These are phyloP conservation scores for Drosophila biarmipes DNA, from an alignment of 1,140 invertebrate species.

Conservation along the genomic window DNA sequence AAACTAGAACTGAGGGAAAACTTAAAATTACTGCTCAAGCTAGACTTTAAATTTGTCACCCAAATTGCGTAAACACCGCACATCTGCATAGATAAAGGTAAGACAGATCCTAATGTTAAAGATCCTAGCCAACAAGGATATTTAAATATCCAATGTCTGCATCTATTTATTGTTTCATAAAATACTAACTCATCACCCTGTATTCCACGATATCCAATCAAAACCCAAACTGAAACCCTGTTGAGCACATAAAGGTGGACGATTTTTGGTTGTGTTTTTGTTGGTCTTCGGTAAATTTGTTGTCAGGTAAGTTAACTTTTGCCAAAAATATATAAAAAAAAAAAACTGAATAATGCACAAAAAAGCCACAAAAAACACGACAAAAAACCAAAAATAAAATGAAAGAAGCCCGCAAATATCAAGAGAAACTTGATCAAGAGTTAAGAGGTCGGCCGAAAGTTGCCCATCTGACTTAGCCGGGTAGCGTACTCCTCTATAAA, in stretches of 20 bases:
- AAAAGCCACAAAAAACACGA: slow-evolving; percentile 32
- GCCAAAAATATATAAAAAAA: slow-evolving; percentile 53
- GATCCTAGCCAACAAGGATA: too few relatives aligned
- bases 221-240: slow-evolving; percentile 58
- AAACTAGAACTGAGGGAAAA: background rate
- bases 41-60: too few relatives aligned
- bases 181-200: slow-evolving; percentile 18
- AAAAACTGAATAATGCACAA: slow-evolving; percentile 12
- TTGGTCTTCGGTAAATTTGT: slow-evolving; percentile 60
- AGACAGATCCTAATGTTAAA: too few relatives aligned
- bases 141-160: too few relatives aligned
- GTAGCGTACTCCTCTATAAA: slow-evolving; percentile 58
- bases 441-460: slow-evolving; percentile 59
- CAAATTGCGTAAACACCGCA: too few relatives aligned
- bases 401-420: slow-evolving; percentile 63
- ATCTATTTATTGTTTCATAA: background rate
- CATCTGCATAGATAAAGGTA: too few relatives aligned
- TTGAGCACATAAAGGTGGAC: slow-evolving; percentile 60
- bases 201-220: slow-evolving; percentile 24
- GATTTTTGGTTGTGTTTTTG: slow-evolving; percentile 43
- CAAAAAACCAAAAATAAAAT: slow-evolving; percentile 48
- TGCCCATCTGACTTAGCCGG: slow-evolving; percentile 57
- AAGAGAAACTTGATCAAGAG: slow-evolving; percentile 76
- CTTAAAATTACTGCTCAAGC: too few relatives aligned
- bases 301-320: slow-evolving; percentile 68